These are phyloP conservation scores for Etheostoma nigrum DNA, from an alignment of 2,797 vertebrate species.

Conservation along the genomic window DNA sequence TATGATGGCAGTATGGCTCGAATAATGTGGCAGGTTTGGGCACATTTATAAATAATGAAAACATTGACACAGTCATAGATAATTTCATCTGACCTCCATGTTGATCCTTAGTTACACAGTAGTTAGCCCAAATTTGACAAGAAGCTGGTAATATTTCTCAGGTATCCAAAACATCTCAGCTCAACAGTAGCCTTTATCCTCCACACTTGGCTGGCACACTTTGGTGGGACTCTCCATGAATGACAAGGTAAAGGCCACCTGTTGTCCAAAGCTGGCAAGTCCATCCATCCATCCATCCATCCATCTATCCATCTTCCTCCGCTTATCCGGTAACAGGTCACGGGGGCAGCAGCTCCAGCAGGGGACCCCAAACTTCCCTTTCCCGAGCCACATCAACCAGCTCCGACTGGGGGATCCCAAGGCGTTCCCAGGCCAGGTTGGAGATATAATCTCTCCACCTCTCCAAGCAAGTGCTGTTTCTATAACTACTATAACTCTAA, in stretches of 20 bases:
- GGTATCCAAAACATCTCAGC: neutral
- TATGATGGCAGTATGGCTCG: neutral
- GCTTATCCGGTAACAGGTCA: no score
- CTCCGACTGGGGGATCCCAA: no score
- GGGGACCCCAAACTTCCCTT: no score
- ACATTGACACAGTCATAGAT: conserved; percentile 6
- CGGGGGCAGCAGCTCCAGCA: no score
- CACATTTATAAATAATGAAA: conserved; percentile 5
- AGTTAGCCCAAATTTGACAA: neutral
- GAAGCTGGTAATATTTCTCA: neutral
- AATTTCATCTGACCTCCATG: conserved; percentile 7
- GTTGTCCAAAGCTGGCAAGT: neutral
- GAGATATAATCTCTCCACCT: no score
- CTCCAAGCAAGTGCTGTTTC: neutral
- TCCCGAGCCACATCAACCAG: no score
- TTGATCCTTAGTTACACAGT: no score
- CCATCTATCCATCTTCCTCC: no score
- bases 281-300: no score
- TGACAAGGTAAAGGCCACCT: neutral
- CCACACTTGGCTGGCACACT: conserved; percentile 17
- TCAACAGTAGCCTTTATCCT: conserved; percentile 3
- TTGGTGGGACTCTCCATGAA: conserved; percentile 1
- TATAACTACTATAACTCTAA: neutral
- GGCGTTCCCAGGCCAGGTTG: no score
- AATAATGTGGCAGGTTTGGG: conserved; percentile 2